A percentile compares a stretch with the other conserved stretches of the same genome.
phyloP scores from a whole-genome alignment of 2,888 invertebrate genomes.

The Drosophila monieri region DNA sequence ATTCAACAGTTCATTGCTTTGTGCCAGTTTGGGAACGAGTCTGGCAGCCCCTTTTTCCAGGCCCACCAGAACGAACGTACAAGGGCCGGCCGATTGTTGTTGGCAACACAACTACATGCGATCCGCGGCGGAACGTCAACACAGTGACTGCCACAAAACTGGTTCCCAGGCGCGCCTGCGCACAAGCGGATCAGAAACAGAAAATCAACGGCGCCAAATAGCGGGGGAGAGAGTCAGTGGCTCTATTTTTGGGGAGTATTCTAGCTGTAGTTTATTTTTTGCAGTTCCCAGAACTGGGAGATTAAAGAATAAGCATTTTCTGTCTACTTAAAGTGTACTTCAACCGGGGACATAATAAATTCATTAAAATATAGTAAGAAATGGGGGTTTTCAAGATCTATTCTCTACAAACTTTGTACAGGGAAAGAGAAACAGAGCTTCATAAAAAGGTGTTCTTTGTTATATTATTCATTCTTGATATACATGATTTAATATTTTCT shows the following conservation, averaged over 20 bases:
- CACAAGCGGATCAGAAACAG: constrained; percentile 5
- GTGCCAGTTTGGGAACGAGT: constrained; percentile 73
- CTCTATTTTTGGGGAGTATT: constrained; percentile 40
- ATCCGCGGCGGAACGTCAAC: constrained; percentile 16
- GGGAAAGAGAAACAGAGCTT: no score
- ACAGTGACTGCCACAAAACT: constrained; percentile 47
- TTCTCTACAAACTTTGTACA: background rate
- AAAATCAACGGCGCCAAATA: constrained; percentile 46
- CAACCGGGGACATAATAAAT: background rate
- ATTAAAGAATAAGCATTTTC: constrained; percentile 30
- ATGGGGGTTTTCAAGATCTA: background rate
- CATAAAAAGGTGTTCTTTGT: no score
- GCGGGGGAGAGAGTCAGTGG: constrained; percentile 41
- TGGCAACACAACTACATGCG: constrained; percentile 38
- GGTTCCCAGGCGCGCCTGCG: constrained; percentile 65
- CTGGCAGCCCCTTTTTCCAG: constrained; percentile 56
- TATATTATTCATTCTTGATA: background rate
- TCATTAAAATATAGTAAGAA: background rate
- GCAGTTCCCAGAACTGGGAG: constrained; percentile 52
- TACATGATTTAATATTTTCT: constrained; percentile 1
- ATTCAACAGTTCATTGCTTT: constrained; percentile 77
- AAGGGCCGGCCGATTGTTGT: constrained; percentile 55
- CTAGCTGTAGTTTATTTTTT: constrained; percentile 16
- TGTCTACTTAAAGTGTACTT: constrained; percentile 7
- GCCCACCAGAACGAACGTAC: constrained; percentile 44